A percentile compares a stretch with the other conserved stretches of the same genome.
Conservation (phyloP, 2,888 invertebrate species). For the Pteria penguin region DNA sequence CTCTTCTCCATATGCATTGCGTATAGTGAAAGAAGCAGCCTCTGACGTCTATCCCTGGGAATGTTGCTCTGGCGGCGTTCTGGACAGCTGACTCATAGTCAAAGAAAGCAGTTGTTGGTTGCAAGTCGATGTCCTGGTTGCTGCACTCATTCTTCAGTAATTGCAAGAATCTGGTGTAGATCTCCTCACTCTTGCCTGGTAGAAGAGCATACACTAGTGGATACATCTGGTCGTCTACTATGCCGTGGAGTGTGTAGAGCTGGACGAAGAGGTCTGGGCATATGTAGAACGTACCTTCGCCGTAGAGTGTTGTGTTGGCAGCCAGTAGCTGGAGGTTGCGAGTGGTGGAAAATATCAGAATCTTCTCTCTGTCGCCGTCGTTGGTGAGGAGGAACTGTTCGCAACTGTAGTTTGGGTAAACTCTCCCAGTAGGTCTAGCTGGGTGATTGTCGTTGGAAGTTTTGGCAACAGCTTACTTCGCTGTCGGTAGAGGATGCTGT, state of each 20-base stretch:
- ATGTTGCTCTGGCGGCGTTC: neutral
- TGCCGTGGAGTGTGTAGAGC: conserved; percentile 18
- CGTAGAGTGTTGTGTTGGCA: conserved; percentile 3
- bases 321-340: too few relatives aligned
- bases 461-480: too few relatives aligned
- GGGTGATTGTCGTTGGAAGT: too few relatives aligned
- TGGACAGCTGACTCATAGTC: neutral
- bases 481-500: too few relatives aligned
- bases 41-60: neutral
- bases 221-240: conserved; percentile 1
- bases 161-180: neutral
- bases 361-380: too few relatives aligned
- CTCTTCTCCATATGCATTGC: too few relatives aligned
- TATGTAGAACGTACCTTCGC: conserved; percentile 33
- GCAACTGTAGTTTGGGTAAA: too few relatives aligned
- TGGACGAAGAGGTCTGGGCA: conserved; percentile 20
- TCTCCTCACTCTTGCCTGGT: conserved; percentile 6
- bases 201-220: conserved; percentile 13
- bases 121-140: neutral
- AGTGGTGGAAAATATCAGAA: too few relatives aligned
- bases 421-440: too few relatives aligned
- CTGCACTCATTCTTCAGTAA: neutral
- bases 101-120: too few relatives aligned
- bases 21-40: too few relatives aligned
- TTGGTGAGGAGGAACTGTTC: too few relatives aligned